Conservation (phyloP, 1,140 invertebrate species). For the Sinonovacula constricta region DNA sequence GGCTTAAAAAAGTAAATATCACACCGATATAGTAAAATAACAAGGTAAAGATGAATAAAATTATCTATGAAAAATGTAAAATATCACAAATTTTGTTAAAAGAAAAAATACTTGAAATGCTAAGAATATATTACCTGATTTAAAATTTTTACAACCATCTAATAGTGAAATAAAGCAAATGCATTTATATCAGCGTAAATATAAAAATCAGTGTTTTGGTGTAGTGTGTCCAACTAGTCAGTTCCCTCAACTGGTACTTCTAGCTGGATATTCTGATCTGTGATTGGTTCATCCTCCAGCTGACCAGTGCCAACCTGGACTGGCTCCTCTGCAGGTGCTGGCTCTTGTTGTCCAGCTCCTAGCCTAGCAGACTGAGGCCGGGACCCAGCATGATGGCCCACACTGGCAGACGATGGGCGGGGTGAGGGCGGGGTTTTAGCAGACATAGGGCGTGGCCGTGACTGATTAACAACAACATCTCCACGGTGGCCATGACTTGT, state of each 20-base stretch:
- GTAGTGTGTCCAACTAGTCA: too few species aligned
- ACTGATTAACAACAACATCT: constrained; percentile 41
- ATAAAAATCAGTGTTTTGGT: too few species aligned
- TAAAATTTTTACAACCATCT: too few species aligned
- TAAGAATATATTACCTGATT: too few species aligned
- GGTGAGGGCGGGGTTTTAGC: constrained; percentile 43
- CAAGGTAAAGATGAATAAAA: too few species aligned
- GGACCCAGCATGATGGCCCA: constrained; percentile 26
- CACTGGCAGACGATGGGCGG: constrained; percentile 40
- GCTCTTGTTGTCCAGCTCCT: background rate
- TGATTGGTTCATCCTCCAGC: constrained; percentile 1
- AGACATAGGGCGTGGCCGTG: constrained; percentile 36
- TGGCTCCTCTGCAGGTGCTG: background rate
- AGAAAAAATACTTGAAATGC: too few species aligned
- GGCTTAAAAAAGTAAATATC: too few species aligned
- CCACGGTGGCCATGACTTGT: background rate
- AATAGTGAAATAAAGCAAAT: too few species aligned
- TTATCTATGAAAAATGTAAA: too few species aligned
- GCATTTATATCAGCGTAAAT: too few species aligned
- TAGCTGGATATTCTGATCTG: constrained; percentile 38
- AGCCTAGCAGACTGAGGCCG: constrained; percentile 38
- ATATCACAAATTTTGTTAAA: too few species aligned
- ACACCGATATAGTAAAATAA: too few species aligned
- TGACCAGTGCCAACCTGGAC: background rate
- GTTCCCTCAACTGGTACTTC: constrained; percentile 43